Evolutionary conservation across 2,888 invertebrate species (phyloP).

Genomic region (Isoperla grammatica): DNA sequence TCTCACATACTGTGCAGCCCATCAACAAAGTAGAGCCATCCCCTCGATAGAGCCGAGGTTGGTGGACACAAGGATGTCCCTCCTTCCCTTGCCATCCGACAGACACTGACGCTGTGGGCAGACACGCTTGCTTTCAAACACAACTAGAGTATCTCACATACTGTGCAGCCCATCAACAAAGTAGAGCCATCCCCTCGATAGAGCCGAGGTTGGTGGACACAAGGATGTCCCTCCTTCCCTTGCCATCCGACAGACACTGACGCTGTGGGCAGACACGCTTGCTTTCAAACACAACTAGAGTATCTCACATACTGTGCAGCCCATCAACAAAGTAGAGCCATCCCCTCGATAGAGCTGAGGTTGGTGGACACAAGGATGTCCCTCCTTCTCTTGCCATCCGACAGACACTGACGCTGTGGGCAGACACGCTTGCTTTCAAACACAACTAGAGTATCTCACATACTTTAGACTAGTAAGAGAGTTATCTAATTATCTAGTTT

Average conservation of each 20-base stretch:
- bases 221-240: slow-evolving; percentile 59
- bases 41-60: slow-evolving; percentile 79
- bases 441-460: too few relatives aligned
- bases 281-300: too few relatives aligned
- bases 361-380: slow-evolving; percentile 70
- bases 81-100: slow-evolving; percentile 54
- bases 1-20: not conserved
- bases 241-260: slow-evolving; percentile 65
- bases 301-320: too few relatives aligned
- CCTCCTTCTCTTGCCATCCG: slow-evolving; percentile 55
- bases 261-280: slow-evolving; percentile 40
- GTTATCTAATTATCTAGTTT: too few relatives aligned
- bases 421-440: not conserved
- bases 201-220: slow-evolving; percentile 69
- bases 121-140: not conserved
- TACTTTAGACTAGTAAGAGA: too few relatives aligned
- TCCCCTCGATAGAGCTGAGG: slow-evolving; percentile 76
- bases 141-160: too few relatives aligned
- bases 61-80: slow-evolving; percentile 66
- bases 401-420: slow-evolving; percentile 60
- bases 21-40: slow-evolving; percentile 42
- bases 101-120: slow-evolving; percentile 59
- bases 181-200: slow-evolving; percentile 65
- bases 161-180: not conserved
- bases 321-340: slow-evolving; percentile 38